A percentile compares a stretch with the other conserved stretches of the same genome.
Conservation (phyloP, 1,140 invertebrate genomes). For the Proales similis region DNA sequence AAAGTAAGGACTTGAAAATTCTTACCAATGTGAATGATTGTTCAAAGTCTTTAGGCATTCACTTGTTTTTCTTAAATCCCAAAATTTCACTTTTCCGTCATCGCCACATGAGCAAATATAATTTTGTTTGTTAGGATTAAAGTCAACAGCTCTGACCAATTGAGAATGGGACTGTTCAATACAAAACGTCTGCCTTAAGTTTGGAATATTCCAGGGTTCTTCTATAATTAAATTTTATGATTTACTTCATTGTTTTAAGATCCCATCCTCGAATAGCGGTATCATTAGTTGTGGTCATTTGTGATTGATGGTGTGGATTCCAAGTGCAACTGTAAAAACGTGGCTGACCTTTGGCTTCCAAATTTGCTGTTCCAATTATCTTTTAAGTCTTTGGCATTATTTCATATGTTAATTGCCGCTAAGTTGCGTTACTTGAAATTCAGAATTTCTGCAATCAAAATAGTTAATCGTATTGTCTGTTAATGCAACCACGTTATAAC, state of each 20-base stretch:
- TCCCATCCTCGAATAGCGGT: constrained; percentile 34
- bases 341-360: constrained; percentile 33
- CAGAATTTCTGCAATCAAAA: constrained; percentile 6
- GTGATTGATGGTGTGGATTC: constrained; percentile 14
- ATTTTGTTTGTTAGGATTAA: constrained; percentile 92
- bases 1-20: constrained; percentile 12
- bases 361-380: constrained; percentile 17
- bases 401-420: background rate
- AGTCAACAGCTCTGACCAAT: constrained; percentile 81
- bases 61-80: constrained; percentile 74
- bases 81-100: constrained; percentile 85
- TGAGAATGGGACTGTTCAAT: constrained; percentile 80
- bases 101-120: constrained; percentile 86
- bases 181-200: constrained; percentile 65
- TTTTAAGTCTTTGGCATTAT: background rate
- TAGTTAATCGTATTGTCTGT: constrained; percentile 13
- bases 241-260: constrained; percentile 36
- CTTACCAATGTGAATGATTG: constrained; percentile 88
- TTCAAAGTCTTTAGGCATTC: constrained; percentile 70
- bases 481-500: constrained; percentile 3
- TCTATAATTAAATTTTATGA: background rate
- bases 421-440: background rate
- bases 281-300: constrained; percentile 28
- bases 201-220: background rate
- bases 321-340: constrained; percentile 31